Evolutionary conservation across 2,888 invertebrate species (phyloP), one percentile per base, ranked within the genome.

Genomic region (Branchipolynoe longqiensis): DNA sequence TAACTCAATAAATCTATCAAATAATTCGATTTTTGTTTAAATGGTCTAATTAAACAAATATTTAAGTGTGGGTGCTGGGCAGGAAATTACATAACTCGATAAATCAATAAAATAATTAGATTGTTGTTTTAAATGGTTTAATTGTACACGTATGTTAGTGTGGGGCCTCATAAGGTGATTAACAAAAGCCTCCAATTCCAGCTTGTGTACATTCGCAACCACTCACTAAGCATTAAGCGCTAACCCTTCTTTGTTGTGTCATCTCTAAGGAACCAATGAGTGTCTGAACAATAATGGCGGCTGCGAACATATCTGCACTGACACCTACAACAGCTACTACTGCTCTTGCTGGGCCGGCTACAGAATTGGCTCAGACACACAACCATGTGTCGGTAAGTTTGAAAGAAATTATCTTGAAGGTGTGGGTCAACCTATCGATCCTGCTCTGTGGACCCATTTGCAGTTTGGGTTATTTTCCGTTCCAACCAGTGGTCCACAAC

Each of bases 291-390:
- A 41, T 38, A 84, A 84, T 36, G 84, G 84, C 25, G 69, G 69
- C 33, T 84, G 84, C 36, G 14, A 41, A 33, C 84, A 84, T 25
- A 25, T 38, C 25, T 84, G 84, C 36, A 64, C 48, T 0, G 84
- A 84, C 54, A 84, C 84, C 8, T 84, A 73, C 41, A 48, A 48
- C 54, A 54, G 54, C 69, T 84, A 69, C 73, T 84, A 54, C 69
- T 84, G 84, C 54, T 28, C 59, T 48, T 84, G 84, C 73, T 38
- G 73, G 62, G 54, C 28, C 40, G 84, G 84, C 31, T 84, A 84
- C 84, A 40, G 54, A 54, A 84, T 84, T 33, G 48, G 18, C 38
- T 8, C 58, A 31, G 58, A 58, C 0, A 58, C 36, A 2, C 8
- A 18, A 54, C 41, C 58, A 54, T 82, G 82, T 56, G n/a, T n/a